Base-by-base conservation (phyloP, 92 coral and sea anemone species). In the Heliopora coerulea region DNA sequence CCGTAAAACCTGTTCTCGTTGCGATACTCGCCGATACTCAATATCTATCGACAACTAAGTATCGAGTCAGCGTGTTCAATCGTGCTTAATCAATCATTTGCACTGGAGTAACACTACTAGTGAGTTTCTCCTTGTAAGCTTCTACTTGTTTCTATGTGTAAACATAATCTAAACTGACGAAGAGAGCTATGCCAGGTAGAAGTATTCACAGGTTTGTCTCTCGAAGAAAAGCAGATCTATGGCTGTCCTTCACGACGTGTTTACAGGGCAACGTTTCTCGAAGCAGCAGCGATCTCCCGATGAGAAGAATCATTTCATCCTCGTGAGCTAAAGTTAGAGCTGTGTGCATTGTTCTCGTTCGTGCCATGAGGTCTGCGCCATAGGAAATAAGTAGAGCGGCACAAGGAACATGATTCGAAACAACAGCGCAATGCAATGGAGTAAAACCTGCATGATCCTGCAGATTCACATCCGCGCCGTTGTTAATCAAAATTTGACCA, bases 361-460 rank as follows among this genome's bases (percentile, higher is more conserved):
- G 78, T 0, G 88, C 80, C 28, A 70, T 26, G 5, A 90, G 56
- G 14, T 90, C 82, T 10, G 99, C 96, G 24, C 99, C 97, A 12
- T 95, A 90, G 35, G 83, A 84, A 17, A 95, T 82, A 27, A 95
- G 68, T 25, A 86, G 89, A 32, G 82, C 34, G 0, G 88, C 96
- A 56, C 99, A 95, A 18, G 65, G 82, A 30, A 86, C 59, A 56
- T 90, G 88, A 11, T 87, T 96, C 48, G 88, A 91, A 46, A 83
- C 88, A 19, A 90, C 99, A 0, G 99, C 96, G 66, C 91, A 91
- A 54, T 90, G 99, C 17, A 95, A 34, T 0, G 99, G 95, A 0
- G 91, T 84, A 86, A 96, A 90, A 0, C 91, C 97, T 0, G 29
- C 39, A 6, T 64, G 83, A 67, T 88, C 91, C 24, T 29, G 74